Conservation (phyloP, 2,113 vertebrate genomes). For the Cinclus cinclus region DNA sequence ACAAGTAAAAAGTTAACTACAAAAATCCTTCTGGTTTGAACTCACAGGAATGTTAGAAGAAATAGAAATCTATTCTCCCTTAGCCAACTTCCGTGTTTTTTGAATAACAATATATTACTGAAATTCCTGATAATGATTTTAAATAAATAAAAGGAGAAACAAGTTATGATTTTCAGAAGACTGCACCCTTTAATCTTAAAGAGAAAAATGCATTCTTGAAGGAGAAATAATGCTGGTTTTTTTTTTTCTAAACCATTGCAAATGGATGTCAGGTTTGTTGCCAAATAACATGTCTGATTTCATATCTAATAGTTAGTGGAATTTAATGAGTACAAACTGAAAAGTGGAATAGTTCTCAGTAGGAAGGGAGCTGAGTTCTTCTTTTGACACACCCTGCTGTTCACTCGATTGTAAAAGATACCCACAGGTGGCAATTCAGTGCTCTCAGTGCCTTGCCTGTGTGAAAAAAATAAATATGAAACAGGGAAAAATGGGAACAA, state of each 20-base stretch:
- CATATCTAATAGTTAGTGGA: constrained; percentile 24
- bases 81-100: neutral
- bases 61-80: neutral
- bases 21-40: neutral
- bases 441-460: neutral
- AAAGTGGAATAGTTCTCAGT: constrained; percentile 1
- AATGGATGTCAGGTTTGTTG: neutral
- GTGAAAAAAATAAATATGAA: neutral
- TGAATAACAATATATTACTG: neutral
- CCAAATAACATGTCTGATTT: constrained; percentile 23
- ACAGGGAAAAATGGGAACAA: neutral
- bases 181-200: neutral
- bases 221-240: neutral
- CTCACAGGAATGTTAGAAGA: neutral
- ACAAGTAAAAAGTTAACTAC: neutral
- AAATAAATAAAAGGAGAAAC: neutral
- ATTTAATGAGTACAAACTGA: constrained; percentile 38
- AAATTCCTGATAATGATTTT: neutral
- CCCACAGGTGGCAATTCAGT: neutral
- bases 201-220: neutral
- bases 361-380: neutral
- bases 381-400: constrained; percentile 4
- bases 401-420: neutral
- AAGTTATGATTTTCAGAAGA: neutral
- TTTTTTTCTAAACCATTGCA: neutral